Conservation (phyloP, 2,797 vertebrate species). For the Ctenosaura bakeri region DNA sequence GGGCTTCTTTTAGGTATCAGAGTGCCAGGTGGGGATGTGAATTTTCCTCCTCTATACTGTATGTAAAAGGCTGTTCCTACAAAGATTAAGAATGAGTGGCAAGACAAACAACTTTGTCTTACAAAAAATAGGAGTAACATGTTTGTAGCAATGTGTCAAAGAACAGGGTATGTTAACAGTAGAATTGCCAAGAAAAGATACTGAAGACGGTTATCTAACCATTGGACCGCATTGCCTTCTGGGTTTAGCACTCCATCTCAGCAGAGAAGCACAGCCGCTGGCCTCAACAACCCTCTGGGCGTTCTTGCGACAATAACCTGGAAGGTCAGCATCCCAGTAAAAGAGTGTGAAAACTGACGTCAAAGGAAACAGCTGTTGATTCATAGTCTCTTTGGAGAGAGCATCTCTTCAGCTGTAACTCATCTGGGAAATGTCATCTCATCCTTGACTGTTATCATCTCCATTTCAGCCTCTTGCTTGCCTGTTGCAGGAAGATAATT, state of each 20-base stretch:
- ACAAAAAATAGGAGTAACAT: no score
- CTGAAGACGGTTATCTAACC: background rate
- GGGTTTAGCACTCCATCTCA: rapidly evolving
- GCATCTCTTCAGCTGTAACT: conserved; percentile 60
- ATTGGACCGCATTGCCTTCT: background rate
- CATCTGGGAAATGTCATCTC: conserved; percentile 72
- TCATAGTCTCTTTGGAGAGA: conserved; percentile 49
- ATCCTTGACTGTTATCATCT: conserved; percentile 76
- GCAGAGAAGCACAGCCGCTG: background rate
- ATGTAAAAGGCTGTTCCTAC: no score
- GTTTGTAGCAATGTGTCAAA: background rate
- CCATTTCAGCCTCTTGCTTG: background rate
- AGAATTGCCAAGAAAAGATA: no score
- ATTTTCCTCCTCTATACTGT: no score
- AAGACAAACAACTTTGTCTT: no score
- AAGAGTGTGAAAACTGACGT: conserved; percentile 70
- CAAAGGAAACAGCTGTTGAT: conserved; percentile 76
- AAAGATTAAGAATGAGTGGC: no score
- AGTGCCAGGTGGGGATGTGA: no score
- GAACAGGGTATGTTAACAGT: background rate
- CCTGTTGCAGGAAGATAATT: conserved; percentile 3
- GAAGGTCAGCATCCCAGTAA: conserved; percentile 67
- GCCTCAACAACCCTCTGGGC: conserved; percentile 43
- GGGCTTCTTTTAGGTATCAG: no score
- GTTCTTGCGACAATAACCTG: conserved; percentile 51